Percentiles rank a stretch among this genome's conserved stretches.
Conservation (phyloP, 2,113 vertebrate species). For the Lichenostomus cassidix region DNA sequence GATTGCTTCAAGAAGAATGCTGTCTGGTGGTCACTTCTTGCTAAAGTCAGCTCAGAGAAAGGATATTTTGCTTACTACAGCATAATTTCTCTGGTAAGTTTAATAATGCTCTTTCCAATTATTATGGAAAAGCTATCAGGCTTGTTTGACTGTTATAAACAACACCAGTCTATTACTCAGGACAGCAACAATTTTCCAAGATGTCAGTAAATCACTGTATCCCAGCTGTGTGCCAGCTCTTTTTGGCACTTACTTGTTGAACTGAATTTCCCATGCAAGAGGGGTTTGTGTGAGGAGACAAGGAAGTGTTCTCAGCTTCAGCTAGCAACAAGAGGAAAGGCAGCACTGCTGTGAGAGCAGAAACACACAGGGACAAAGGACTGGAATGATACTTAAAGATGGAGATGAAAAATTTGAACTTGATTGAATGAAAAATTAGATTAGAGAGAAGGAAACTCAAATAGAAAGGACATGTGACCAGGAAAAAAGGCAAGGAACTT, state of each 20-base stretch:
- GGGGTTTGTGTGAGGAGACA: background rate
- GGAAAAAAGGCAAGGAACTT: background rate
- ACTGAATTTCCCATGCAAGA: conserved; percentile 9
- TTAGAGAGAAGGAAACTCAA: background rate
- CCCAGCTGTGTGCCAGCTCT: conserved; percentile 31
- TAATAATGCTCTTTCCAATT: conserved; percentile 23
- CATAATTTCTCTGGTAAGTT: conserved; percentile 4
- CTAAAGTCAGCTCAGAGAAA: background rate
- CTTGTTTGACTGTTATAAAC: conserved; percentile 41
- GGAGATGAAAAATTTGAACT: background rate
- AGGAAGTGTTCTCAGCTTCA: background rate
- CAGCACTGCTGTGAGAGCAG: background rate
- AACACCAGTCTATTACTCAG: conserved; percentile 12
- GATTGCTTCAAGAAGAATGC: background rate
- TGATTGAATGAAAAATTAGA: background rate
- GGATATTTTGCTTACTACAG: background rate
- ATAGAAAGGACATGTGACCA: background rate
- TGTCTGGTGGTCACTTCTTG: background rate
- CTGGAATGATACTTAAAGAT: background rate
- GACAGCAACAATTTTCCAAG: conserved; percentile 37
- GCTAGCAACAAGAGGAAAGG: background rate
- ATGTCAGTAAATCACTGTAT: conserved; percentile 21
- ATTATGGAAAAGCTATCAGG: conserved; percentile 34
- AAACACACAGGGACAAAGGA: background rate
- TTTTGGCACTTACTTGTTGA: conserved; percentile 21